Conservation (phyloP, 1,140 invertebrate species). For the Heliconius himera region DNA sequence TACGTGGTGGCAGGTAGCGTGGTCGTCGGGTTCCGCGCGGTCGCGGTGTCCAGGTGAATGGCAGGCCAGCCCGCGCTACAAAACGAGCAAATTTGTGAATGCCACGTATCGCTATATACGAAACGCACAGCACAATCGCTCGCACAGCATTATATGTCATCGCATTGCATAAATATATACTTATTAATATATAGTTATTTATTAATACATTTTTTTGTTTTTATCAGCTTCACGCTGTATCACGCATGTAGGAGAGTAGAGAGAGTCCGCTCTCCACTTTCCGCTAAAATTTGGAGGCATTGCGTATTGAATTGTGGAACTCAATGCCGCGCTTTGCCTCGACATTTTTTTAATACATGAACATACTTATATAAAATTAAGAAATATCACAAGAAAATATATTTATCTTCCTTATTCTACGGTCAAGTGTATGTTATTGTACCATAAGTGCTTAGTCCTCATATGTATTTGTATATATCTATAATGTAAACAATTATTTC, state of each 20-base stretch:
- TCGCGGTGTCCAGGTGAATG: slow-evolving; percentile 63
- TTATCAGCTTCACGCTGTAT: too few relatives aligned
- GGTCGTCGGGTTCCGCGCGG: slow-evolving; percentile 50
- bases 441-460: not conserved
- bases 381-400: not conserved
- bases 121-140: slow-evolving; percentile 34
- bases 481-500: not conserved
- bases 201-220: too few relatives aligned
- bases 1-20: slow-evolving; percentile 60
- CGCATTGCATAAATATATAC: slow-evolving; percentile 35
- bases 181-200: too few relatives aligned
- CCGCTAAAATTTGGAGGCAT: too few relatives aligned
- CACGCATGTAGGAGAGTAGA: too few relatives aligned
- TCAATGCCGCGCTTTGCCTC: too few relatives aligned
- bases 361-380: not conserved
- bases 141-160: slow-evolving; percentile 36
- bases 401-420: not conserved
- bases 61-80: slow-evolving; percentile 71
- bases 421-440: not conserved
- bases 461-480: not conserved
- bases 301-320: too few relatives aligned
- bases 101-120: slow-evolving; percentile 21
- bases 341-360: too few relatives aligned
- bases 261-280: too few relatives aligned
- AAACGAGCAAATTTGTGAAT: slow-evolving; percentile 56